phyloP scores from a whole-genome alignment of 2,113 vertebrate genomes.

The Pica pica region DNA sequence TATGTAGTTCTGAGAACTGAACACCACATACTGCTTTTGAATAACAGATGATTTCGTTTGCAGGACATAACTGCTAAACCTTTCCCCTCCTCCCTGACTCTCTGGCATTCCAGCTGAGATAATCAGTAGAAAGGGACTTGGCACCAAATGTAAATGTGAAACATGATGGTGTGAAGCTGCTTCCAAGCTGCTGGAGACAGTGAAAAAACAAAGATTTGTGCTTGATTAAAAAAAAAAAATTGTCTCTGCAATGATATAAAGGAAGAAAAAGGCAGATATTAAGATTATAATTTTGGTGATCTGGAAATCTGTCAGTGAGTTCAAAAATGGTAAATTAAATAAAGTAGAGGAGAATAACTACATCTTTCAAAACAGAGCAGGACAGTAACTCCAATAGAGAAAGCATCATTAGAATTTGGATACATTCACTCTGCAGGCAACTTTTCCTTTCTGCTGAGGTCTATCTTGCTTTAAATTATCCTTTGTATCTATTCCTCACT shows the following conservation, averaged over 20 bases:
- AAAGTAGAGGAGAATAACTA: constrained; percentile 7
- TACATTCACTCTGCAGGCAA: constrained; percentile 31
- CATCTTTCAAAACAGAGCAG: constrained; percentile 36
- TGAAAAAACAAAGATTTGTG: constrained; percentile 19
- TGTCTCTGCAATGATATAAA: background rate
- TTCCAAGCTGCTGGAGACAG: constrained; percentile 51
- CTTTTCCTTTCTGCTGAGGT: constrained; percentile 28
- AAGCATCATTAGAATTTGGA: constrained; percentile 19
- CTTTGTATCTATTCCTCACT: constrained; percentile 17
- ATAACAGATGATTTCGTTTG: constrained; percentile 42
- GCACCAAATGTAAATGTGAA: constrained; percentile 61
- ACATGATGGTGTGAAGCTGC: constrained; percentile 36
- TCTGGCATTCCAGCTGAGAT: constrained; percentile 63
- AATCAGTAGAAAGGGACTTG: constrained; percentile 64
- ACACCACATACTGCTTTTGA: constrained; percentile 22
- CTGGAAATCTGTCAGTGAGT: constrained; percentile 12
- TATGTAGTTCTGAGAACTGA: background rate
- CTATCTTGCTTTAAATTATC: constrained; percentile 46
- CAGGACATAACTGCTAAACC: constrained; percentile 35
- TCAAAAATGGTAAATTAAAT: constrained; percentile 55
- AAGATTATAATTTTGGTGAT: constrained; percentile 23
- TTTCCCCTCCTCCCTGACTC: background rate
- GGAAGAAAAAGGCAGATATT: constrained; percentile 37
- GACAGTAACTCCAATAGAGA: background rate
- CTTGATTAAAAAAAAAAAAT: constrained; percentile 4